Conservation (phyloP, 2,797 vertebrate genomes). For the Xiphophorus birchmanni region DNA sequence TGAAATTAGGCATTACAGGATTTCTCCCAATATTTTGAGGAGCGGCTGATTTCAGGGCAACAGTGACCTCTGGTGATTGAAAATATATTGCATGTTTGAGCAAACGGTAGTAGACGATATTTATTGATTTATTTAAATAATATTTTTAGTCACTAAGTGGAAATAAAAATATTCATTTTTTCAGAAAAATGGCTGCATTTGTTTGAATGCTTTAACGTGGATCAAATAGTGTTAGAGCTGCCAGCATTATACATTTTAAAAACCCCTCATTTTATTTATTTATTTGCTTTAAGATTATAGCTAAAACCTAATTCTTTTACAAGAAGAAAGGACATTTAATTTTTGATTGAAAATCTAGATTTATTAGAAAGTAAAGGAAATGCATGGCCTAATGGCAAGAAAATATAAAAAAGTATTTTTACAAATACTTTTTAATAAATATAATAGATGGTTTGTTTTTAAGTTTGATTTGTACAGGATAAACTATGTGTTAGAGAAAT, state of each 20-base stretch:
- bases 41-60: conserved; percentile 19
- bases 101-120: not conserved
- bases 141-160: not conserved
- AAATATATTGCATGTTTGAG: not conserved
- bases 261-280: not conserved
- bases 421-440: not conserved
- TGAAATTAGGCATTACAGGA: conserved; percentile 51
- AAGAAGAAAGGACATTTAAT: not conserved
- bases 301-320: not conserved
- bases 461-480: not conserved
- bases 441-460: not conserved
- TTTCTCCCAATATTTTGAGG: conserved; percentile 19
- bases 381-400: not conserved
- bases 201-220: no score
- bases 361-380: not conserved
- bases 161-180: not conserved
- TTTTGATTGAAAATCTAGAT: not conserved
- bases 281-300: not conserved
- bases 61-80: conserved; percentile 56
- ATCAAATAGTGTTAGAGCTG: not conserved
- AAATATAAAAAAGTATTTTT: not conserved
- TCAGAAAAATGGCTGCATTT: not conserved
- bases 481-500: not conserved
- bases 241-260: not conserved
- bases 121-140: not conserved